Base-by-base conservation (phyloP, 2,113 vertebrate species). In the Sakesphorus luctuosus region DNA sequence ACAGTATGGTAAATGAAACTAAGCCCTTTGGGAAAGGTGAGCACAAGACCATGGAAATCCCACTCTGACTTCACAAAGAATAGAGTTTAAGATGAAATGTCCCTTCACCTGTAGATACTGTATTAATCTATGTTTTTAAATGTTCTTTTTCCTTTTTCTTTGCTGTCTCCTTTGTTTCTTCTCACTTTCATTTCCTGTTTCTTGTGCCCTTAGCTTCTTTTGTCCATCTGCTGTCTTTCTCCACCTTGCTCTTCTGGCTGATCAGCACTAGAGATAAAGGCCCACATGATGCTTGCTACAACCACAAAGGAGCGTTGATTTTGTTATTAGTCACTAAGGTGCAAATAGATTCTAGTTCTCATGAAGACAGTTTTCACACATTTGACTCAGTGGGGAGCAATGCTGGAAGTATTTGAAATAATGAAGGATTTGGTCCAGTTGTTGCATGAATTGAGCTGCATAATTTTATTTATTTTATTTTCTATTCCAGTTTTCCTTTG, bases 391-490 rank as follows among this genome's bases (percentile, higher is more conserved):
- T n/a, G 58, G 58, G 78, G 87, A 43, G 65, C 3, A 13, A 81
- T 55, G 29, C 49, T 92, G 87, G 47, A 50, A 69, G 68, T 73
- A 85, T 74, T 87, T 87, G 87, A 93, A 96, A 96, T 94, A 96
- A 93, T 81, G 89, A 95, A 71, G 18, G n/a, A 77, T 92, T 90
- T 95, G 92, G 85, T 90, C 58, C 74, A 84, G 44, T 66, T 81
- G 33, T 49, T 77, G 19, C 44, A 74, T 89, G 75, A 91, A 81
- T 84, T 72, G 67, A 92, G 72, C 69, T 78, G 33, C 47, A 83
- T 87, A 96, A 96, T 93, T 96, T 29, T 58, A 77, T 62, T 89
- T 93, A 87, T 50, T 97, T 97, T 96, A 69, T 93, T 91, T 95
- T 94, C 17, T 50, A 62, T 92, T 94, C 87, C 74, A 86, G 14